phyloP scores from a whole-genome alignment of 2,888 invertebrate genomes.

The Polydrusus tereticollis region DNA sequence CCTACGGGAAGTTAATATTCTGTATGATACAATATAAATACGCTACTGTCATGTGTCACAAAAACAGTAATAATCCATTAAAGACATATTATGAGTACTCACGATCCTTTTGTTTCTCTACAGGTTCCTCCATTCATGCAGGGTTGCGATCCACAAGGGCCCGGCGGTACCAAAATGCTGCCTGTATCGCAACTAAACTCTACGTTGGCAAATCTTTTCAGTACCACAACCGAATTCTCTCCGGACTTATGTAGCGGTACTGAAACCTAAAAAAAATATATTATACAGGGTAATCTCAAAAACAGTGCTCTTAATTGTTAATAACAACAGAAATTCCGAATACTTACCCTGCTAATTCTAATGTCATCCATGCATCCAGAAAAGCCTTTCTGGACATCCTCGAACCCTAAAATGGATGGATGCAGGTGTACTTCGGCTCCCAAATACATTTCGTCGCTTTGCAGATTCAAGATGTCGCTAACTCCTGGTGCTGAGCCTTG shows the following conservation, averaged over 20 bases:
- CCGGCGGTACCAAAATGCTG: conserved; percentile 72
- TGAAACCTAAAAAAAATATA: conserved; percentile 61
- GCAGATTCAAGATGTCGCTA: conserved; percentile 87
- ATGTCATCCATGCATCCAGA: conserved; percentile 93
- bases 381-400: conserved; percentile 85
- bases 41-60: too few species aligned
- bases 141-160: conserved; percentile 82
- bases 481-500: conserved; percentile 84
- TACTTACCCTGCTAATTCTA: conserved; percentile 71
- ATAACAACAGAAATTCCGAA: too few species aligned
- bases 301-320: not conserved
- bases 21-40: too few species aligned
- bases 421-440: conserved; percentile 87
- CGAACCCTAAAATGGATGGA: conserved; percentile 78
- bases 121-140: conserved; percentile 83
- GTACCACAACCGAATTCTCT: conserved; percentile 73
- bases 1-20: too few species aligned
- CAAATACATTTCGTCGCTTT: conserved; percentile 85
- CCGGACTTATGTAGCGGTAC: conserved; percentile 82
- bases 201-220: conserved; percentile 78
- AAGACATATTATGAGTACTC: conserved; percentile 6
- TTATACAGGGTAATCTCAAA: not conserved
- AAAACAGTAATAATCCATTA: too few species aligned
- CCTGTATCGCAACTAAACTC: conserved; percentile 78
- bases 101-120: conserved; percentile 65